A percentile compares a stretch with the other conserved stretches of the same genome.
These are phyloP conservation scores for Chelonus insularis DNA, from an alignment of 1,140 invertebrate genomes.

Conservation along the genomic window DNA sequence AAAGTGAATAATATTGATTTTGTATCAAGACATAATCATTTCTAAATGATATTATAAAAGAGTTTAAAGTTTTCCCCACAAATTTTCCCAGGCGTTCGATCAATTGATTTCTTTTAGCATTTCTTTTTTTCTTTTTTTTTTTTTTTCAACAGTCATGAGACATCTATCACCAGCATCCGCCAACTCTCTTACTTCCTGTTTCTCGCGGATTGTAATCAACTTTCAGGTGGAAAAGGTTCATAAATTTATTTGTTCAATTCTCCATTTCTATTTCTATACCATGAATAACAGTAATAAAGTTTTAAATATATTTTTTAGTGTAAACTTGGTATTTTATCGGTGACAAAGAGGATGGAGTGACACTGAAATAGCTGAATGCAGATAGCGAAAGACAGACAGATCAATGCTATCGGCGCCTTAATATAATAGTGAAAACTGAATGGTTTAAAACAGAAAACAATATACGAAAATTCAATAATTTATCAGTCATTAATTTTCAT, in stretches of 20 bases:
- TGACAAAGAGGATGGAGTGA: neutral
- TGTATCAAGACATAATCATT: neutral
- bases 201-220: neutral
- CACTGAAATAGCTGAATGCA: neutral
- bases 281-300: no score
- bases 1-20: neutral
- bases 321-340: neutral
- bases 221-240: neutral
- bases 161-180: neutral
- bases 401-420: neutral
- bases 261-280: no score
- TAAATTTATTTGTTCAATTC: neutral
- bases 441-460: no score
- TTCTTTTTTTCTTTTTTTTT: no score
- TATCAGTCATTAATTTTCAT: no score
- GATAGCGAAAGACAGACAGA: neutral
- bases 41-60: neutral
- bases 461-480: no score
- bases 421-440: neutral
- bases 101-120: no score
- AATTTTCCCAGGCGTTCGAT: no score
- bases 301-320: no score
- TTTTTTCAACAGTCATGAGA: no score
- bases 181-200: neutral
- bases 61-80: neutral